Evolutionary conservation across 2,888 invertebrate species (phyloP), one percentile per base, ranked within the genome.

Genomic region (Drosophila phalerata): DNA sequence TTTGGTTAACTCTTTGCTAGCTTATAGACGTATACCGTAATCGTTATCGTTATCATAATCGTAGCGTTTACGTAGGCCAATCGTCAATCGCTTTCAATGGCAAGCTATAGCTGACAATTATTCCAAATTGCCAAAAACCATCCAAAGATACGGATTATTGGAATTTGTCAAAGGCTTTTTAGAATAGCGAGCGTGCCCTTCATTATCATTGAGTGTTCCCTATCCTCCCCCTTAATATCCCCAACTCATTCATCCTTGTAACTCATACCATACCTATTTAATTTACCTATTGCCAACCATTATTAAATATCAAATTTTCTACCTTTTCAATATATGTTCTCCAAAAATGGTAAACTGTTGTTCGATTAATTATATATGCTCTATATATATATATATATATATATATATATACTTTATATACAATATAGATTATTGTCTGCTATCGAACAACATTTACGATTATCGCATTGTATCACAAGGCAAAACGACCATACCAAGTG

Each of bases 391-490:
- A 34, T 48, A 47, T 9, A 5, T n/a, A 30, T 58, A 51, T 70
- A 55, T 61, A n/a, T 17, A 28, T 22, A 28, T 52, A 10, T 19
- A 5, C 10, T 34, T 42, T 53, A 47, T 30, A 34, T 32, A 8
- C 37, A 30, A 55, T 61, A 77, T 94, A 97, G 97, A 94, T 47
- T 94, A 94, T 91, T 95, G 96, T 93, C 93, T 95, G 92, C 94
- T 97, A 92, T 94, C 95, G 92, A 94, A 97, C 93, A 95, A 97
- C 94, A 93, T 97, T 93, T 93, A 94, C 93, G 96, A 97, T 93
- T 98, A 98, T 94, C 94, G 95, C 94, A 97, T 96, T 95, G 95
- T 98, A 92, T 95, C 97, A 92, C 98, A 98, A 95, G 98, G 98
- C 93, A 97, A 97, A 94, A 96, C 95, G 87, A 96, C 96, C 88